A percentile compares a stretch with the other conserved stretches of the same genome.
Evolutionary conservation across 1,140 invertebrate genomes (phyloP).

Genomic region (Neelides sp.): DNA sequence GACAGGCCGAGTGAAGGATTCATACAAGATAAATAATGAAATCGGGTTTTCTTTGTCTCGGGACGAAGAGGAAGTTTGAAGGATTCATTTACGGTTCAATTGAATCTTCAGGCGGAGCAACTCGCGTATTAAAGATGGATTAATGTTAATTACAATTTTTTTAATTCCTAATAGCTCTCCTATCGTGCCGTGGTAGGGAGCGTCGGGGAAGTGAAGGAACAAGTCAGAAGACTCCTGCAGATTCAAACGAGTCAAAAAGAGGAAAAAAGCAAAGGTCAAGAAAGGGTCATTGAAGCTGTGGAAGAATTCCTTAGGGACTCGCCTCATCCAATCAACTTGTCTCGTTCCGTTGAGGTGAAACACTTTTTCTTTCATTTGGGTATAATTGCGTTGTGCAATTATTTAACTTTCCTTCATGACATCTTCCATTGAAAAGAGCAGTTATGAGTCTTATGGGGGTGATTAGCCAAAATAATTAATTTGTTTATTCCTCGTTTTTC

Average conservation of each 20-base stretch:
- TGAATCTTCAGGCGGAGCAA: no score
- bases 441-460: neutral
- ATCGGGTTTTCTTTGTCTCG: no score
- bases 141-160: slow-evolving; percentile 5
- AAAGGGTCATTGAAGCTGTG: slow-evolving; percentile 40
- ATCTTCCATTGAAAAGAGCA: neutral
- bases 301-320: slow-evolving; percentile 42
- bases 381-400: no score
- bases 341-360: slow-evolving; percentile 44
- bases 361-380: no score
- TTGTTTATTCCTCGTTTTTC: slow-evolving; percentile 4
- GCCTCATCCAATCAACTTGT: slow-evolving; percentile 44
- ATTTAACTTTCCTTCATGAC: no score
- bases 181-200: slow-evolving; percentile 45
- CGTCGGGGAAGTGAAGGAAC: slow-evolving; percentile 41
- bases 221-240: slow-evolving; percentile 42
- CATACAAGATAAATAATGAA: slow-evolving; percentile 1
- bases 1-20: no score
- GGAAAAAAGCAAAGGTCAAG: slow-evolving; percentile 5
- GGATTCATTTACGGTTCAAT: no score
- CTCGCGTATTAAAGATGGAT: slow-evolving; percentile 3
- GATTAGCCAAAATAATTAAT: neutral
- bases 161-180: slow-evolving; percentile 40
- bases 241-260: no score
- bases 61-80: no score